A percentile compares a stretch with the other conserved stretches of the same genome.
Conservation (phyloP, 2,888 invertebrate genomes). For the Drosophila seclusa region DNA sequence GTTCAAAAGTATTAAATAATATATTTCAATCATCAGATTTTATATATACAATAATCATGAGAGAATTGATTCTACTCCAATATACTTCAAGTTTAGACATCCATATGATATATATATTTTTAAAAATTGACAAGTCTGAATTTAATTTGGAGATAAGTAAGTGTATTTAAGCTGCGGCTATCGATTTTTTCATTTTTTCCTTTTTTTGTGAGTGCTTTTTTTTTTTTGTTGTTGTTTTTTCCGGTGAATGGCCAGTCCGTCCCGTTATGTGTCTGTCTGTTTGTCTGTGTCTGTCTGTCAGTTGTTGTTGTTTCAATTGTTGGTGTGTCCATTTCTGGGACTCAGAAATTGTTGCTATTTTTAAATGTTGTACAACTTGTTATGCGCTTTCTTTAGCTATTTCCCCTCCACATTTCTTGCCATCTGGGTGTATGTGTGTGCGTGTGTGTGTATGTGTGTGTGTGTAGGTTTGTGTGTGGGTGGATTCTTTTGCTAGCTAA, state of each 20-base stretch:
- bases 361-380: conserved; percentile 39
- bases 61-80: not conserved
- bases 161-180: not conserved
- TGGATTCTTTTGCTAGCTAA: conserved; percentile 36
- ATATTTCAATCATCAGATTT: not conserved
- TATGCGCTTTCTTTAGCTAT: conserved; percentile 24
- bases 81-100: not conserved
- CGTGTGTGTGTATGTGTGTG: not conserved
- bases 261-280: conserved; percentile 13
- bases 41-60: not conserved
- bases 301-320: conserved; percentile 1
- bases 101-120: not conserved
- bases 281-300: conserved; percentile 3
- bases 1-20: not conserved
- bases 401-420: conserved; percentile 1
- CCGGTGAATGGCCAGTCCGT: conserved; percentile 34
- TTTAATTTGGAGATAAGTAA: not conserved
- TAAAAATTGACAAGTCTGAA: not conserved
- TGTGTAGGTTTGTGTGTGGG: conserved; percentile 10
- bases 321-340: conserved; percentile 39
- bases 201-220: conserved; percentile 23
- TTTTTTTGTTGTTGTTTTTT: conserved; percentile 27
- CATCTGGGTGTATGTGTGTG: not conserved
- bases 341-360: conserved; percentile 58
- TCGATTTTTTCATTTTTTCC: not conserved